These are phyloP conservation scores for Gavialis gangeticus DNA, from an alignment of 2,113 vertebrate species.

Conservation along the genomic window DNA sequence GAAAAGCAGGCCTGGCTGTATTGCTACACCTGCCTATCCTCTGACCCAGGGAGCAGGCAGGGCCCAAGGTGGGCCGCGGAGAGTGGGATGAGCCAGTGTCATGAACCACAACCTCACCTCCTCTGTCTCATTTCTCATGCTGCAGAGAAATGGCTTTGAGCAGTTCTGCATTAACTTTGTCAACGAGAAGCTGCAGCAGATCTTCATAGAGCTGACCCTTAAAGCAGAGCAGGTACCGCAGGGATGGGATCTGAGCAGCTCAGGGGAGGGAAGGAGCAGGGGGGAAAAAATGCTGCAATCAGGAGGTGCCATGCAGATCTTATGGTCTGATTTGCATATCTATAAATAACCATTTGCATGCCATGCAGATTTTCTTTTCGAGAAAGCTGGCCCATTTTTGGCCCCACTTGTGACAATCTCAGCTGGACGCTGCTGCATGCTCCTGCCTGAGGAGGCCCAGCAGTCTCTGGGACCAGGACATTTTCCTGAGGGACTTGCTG, in stretches of 20 bases:
- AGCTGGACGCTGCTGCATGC: neutral
- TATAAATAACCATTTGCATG: neutral
- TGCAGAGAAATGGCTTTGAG: slow-evolving; percentile 96
- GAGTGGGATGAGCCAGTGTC: neutral
- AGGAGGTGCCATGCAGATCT: neutral
- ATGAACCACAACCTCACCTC: neutral
- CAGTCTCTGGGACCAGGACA: neutral
- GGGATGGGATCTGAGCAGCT: accelerated
- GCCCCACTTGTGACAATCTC: neutral
- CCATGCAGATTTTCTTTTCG: neutral
- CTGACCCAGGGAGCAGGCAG: neutral
- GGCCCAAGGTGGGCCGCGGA: neutral
- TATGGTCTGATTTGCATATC: neutral
- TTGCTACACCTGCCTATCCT: neutral
- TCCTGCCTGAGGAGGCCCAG: neutral
- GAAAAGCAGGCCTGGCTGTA: neutral
- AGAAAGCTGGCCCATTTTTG: too few species aligned
- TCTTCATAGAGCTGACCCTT: slow-evolving; percentile 97
- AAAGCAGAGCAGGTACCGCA: slow-evolving; percentile 93
- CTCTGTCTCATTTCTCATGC: neutral
- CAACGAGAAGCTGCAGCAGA: slow-evolving; percentile 98
- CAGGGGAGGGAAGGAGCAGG: accelerated
- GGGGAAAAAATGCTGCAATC: neutral
- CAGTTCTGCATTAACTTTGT: slow-evolving; percentile 99
- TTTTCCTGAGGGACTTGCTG: neutral